phyloP scores from a whole-genome alignment of 2,797 vertebrate species.

The Phrynocephalus forsythii region DNA sequence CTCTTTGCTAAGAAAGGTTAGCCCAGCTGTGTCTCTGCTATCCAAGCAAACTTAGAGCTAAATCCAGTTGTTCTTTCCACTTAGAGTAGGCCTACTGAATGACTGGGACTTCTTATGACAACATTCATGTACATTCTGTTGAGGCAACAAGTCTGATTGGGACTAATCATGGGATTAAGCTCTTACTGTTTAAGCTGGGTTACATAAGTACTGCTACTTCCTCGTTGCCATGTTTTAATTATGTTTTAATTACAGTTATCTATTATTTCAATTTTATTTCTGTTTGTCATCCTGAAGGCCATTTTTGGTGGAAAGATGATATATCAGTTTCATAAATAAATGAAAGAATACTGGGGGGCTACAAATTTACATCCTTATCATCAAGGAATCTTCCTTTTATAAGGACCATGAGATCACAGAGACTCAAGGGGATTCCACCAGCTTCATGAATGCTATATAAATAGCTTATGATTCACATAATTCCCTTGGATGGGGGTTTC shows the following conservation, averaged over 20 bases:
- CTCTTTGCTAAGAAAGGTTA: too few relatives aligned
- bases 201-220: neutral
- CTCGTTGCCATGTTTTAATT: neutral
- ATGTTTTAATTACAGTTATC: neutral
- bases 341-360: neutral
- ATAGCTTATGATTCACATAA: constrained; percentile 7
- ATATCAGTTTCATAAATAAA: neutral
- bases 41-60: too few relatives aligned
- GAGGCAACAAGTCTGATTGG: too few relatives aligned
- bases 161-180: too few relatives aligned
- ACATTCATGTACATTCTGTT: too few relatives aligned
- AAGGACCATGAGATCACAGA: constrained; percentile 15
- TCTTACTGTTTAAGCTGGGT: neutral
- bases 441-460: constrained; percentile 11
- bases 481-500: neutral
- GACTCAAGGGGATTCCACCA: constrained; percentile 4
- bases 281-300: neutral
- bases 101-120: too few relatives aligned
- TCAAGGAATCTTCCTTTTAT: constrained; percentile 21
- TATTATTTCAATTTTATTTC: neutral
- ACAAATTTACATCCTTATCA: neutral
- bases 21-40: too few relatives aligned
- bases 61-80: too few relatives aligned
- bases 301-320: neutral
- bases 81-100: too few relatives aligned